phyloP scores from a whole-genome alignment of 1,140 invertebrate species.

The Condylostylus longicornis region DNA sequence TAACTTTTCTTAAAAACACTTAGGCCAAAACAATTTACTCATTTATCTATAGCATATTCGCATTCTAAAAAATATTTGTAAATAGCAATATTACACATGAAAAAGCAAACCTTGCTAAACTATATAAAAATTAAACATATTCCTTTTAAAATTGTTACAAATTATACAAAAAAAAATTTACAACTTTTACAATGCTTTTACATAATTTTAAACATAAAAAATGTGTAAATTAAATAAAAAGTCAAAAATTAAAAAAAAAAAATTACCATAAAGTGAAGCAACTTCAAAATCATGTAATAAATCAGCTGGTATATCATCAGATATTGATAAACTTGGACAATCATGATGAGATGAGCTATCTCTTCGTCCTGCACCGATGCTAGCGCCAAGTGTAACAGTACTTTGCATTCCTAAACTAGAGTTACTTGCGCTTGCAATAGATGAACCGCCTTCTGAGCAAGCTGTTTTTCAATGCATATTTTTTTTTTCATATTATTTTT shows the following conservation, averaged over 20 bases:
- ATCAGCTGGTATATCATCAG: slow-evolving; percentile 30
- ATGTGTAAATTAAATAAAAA: no score
- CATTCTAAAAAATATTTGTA: not conserved
- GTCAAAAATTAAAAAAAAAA: slow-evolving; percentile 5
- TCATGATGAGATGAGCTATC: slow-evolving; percentile 25
- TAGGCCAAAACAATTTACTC: not conserved
- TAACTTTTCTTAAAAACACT: not conserved
- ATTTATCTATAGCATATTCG: not conserved
- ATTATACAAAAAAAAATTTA: no score
- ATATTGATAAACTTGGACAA: slow-evolving; percentile 28
- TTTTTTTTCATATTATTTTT: not conserved
- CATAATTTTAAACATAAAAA: no score
- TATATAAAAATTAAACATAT: no score
- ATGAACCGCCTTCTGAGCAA: slow-evolving; percentile 29
- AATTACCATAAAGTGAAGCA: slow-evolving; percentile 26
- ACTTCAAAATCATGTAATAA: slow-evolving; percentile 25
- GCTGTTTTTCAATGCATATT: slow-evolving; percentile 11
- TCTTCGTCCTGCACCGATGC: slow-evolving; percentile 11
- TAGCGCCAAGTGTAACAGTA: slow-evolving; percentile 11
- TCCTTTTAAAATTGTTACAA: no score
- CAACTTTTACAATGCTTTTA: no score
- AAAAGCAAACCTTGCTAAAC: no score
- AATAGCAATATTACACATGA: slow-evolving; percentile 1
- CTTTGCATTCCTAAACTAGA: slow-evolving; percentile 25
- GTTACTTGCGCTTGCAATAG: slow-evolving; percentile 24